Evolutionary conservation across 2,113 vertebrate species (phyloP).

Genomic region (Nipponia nippon): DNA sequence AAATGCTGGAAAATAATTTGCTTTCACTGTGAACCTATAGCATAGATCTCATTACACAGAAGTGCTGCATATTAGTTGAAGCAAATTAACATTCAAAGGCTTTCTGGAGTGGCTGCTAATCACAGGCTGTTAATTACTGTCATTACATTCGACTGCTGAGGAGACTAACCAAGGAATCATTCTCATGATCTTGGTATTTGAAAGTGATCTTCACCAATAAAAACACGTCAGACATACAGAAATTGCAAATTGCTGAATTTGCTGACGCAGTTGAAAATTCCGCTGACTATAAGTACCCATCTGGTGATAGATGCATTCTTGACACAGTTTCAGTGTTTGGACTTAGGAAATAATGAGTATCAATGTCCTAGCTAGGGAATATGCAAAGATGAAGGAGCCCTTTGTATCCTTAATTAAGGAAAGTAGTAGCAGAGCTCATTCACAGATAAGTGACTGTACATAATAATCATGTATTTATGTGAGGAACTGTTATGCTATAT

Average conservation of each 20-base stretch:
- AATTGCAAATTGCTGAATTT: conserved; percentile 95
- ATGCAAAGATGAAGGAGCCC: conserved; percentile 94
- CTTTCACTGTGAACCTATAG: conserved; percentile 76
- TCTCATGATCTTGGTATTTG: conserved; percentile 95
- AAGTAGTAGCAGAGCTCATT: conserved; percentile 84
- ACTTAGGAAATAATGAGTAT: conserved; percentile 99
- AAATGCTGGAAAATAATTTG: conserved; percentile 80
- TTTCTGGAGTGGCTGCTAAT: conserved; percentile 88
- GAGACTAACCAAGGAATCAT: conserved; percentile 85
- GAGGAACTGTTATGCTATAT: conserved; percentile 86
- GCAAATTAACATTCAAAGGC: conserved; percentile 88
- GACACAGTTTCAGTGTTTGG: conserved; percentile 99
- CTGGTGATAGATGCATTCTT: conserved; percentile 99
- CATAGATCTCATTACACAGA: conserved; percentile 79
- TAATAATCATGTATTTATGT: conserved; percentile 96
- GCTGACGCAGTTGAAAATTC: conserved; percentile 90
- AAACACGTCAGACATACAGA: conserved; percentile 89
- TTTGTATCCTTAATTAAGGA: conserved; percentile 97
- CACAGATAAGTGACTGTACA: conserved; percentile 92
- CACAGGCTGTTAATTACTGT: conserved; percentile 93
- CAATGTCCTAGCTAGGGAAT: conserved; percentile 97
- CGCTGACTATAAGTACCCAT: conserved; percentile 83
- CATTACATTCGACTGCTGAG: conserved; percentile 85
- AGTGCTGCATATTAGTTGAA: conserved; percentile 79
- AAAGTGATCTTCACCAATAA: conserved; percentile 93